A percentile compares a stretch with the other conserved stretches of the same genome.
These are phyloP conservation scores for Planiliza haematocheilus DNA, from an alignment of 2,113 vertebrate species.

Conservation along the genomic window DNA sequence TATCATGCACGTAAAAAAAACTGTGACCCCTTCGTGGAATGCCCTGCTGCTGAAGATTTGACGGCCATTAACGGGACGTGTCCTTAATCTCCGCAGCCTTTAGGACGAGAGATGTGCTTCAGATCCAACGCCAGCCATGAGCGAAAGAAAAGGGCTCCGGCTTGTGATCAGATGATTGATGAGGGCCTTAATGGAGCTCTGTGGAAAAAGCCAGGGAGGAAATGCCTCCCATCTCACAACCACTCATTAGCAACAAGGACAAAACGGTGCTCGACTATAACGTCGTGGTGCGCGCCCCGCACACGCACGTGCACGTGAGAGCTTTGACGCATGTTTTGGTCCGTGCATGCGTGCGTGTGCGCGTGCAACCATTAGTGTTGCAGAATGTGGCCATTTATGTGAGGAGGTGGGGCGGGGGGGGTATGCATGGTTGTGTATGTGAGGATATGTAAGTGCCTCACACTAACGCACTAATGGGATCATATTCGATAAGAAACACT, in stretches of 20 bases:
- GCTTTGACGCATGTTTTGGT: slow-evolving; percentile 5
- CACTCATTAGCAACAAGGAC: slow-evolving; percentile 71
- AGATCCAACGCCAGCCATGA: slow-evolving; percentile 33
- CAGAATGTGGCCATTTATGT: slow-evolving; percentile 18
- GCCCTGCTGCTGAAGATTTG: too few species aligned
- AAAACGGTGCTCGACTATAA: slow-evolving; percentile 34
- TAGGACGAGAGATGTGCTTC: slow-evolving; percentile 51
- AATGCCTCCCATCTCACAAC: slow-evolving; percentile 65
- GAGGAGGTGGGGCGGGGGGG: too few species aligned
- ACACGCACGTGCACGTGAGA: neutral
- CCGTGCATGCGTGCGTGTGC: neutral
- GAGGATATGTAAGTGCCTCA: slow-evolving; percentile 48
- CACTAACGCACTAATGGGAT: slow-evolving; percentile 73
- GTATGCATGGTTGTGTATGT: slow-evolving; percentile 40
- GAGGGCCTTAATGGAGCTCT: slow-evolving; percentile 62
- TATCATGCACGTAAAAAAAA: too few species aligned
- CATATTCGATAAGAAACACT: slow-evolving; percentile 79
- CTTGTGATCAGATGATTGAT: slow-evolving; percentile 71
- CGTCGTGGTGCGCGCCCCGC: neutral
- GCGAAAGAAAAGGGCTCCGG: slow-evolving; percentile 30
- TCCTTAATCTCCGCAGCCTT: slow-evolving; percentile 40
- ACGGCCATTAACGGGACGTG: slow-evolving; percentile 30
- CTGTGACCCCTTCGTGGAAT: too few species aligned
- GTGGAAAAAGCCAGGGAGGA: slow-evolving; percentile 62
- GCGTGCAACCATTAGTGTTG: slow-evolving; percentile 28